Evolutionary conservation across 2,888 invertebrate species (phyloP).

Genomic region (Hirudinaria manillensis): DNA sequence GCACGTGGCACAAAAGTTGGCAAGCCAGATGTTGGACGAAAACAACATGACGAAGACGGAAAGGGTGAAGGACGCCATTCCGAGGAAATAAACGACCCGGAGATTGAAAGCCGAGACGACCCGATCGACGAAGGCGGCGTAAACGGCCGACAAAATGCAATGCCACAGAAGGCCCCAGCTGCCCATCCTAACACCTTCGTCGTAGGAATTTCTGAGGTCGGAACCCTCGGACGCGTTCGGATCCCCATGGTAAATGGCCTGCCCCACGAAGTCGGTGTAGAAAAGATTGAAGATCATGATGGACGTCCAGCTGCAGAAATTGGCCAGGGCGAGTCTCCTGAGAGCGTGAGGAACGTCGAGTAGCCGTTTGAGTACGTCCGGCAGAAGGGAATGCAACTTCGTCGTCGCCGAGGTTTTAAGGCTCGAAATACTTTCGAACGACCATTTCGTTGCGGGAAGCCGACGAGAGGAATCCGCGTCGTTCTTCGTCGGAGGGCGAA

Average conservation of each 20-base stretch:
- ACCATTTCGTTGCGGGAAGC: slow-evolving; percentile 30
- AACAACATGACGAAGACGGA: slow-evolving; percentile 76
- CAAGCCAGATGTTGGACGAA: slow-evolving; percentile 74
- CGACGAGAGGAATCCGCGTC: background rate
- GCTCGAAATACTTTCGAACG: slow-evolving; percentile 21
- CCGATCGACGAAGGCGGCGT: slow-evolving; percentile 79
- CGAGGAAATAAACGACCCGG: slow-evolving; percentile 47
- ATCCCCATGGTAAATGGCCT: slow-evolving; percentile 79
- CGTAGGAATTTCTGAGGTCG: slow-evolving; percentile 61
- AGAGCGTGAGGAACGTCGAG: slow-evolving; percentile 75
- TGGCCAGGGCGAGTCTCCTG: slow-evolving; percentile 79
- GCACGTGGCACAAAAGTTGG: slow-evolving; percentile 72
- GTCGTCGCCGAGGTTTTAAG: slow-evolving; percentile 27
- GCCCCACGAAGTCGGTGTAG: slow-evolving; percentile 91
- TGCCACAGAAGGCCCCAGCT: slow-evolving; percentile 95
- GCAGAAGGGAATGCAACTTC: slow-evolving; percentile 34
- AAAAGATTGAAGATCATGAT: slow-evolving; percentile 92
- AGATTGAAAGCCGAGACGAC: slow-evolving; percentile 65
- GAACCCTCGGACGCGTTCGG: slow-evolving; percentile 59
- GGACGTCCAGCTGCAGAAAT: slow-evolving; percentile 95
- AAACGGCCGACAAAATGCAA: slow-evolving; percentile 63
- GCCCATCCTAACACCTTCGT: slow-evolving; percentile 86
- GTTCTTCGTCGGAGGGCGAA: too few relatives aligned
- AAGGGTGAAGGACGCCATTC: slow-evolving; percentile 63
- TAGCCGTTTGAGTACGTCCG: slow-evolving; percentile 41